Evolutionary conservation across 2,888 invertebrate genomes (phyloP), one percentile per base, ranked within the genome.

Genomic region (Phragmatobia fuliginosa): DNA sequence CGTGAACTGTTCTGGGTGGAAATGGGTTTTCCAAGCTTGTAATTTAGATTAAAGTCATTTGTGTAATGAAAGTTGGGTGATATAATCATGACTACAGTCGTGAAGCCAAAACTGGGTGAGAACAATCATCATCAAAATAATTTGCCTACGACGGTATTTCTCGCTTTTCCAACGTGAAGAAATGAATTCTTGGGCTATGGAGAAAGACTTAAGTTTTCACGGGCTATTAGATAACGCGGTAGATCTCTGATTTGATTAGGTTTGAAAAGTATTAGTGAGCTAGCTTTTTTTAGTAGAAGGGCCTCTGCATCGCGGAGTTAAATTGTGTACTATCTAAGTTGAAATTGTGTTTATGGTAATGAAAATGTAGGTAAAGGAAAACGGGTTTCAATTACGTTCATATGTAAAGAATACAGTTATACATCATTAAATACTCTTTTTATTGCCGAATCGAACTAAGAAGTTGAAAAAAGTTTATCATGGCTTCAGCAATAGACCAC

Each of bases 41-140:
- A 63, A 63, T 45, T 63, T 49, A n/a, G 33, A 63, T 49, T n/a
- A 32, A 49, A 49, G 45, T 49, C 32, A n/a, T 63, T 63, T 49
- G 49, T 49, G n/a, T 63, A 45, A 63, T 63, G 33, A 45, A 49
- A 63, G 32, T 32, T 56, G 56, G 28, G 49, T 63, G 38, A 41
- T 21, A 38, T 62, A 41, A 62, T 62, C 62, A 62, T 41, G 41
- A 31, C 41, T 21, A 41, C 8, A 62, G 28, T 21, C 21, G 18
- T 62, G 4, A 41, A 49, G 31, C 63, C 32, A 1, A 45, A 49
- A 32, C 45, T 49, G 63, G n/a, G 45, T n/a, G 16, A 32, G 32
- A 32, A 49, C 63, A 49, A 63, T 63, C 63, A 49, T 63, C 63
- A 63, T 63, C 49, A 32, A 63, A 63, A 36, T 33, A 58, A 58